Percentiles rank a stretch among this genome's conserved stretches.
Evolutionary conservation across 2,888 invertebrate genomes (phyloP).

Genomic region (Pseudanteris insignis): DNA sequence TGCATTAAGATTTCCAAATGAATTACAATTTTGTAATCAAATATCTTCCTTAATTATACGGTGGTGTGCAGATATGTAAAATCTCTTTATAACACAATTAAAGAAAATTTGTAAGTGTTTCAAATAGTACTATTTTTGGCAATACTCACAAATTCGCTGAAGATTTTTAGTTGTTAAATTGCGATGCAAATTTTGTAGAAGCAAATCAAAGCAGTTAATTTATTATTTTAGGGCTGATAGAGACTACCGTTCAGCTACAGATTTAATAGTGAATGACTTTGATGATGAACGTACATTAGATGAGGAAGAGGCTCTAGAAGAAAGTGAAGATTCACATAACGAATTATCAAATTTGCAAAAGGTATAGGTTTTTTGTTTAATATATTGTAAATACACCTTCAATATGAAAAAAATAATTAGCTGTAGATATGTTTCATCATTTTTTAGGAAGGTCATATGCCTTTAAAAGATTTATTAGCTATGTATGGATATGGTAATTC

Average conservation of each 20-base stretch:
- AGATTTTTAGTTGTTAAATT: too few species aligned
- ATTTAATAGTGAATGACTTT: slow-evolving; percentile 97
- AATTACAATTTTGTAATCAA: too few species aligned
- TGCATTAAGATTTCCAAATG: too few species aligned
- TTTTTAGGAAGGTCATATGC: slow-evolving; percentile 90
- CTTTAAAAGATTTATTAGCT: slow-evolving; percentile 89
- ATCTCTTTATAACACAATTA: too few species aligned
- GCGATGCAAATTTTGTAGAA: too few species aligned
- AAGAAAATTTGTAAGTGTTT: too few species aligned
- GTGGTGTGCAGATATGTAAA: too few species aligned
- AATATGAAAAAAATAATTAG: neutral
- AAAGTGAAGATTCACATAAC: slow-evolving; percentile 86
- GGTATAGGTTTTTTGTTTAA: slow-evolving; percentile 62
- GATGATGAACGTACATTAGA: slow-evolving; percentile 97
- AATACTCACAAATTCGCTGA: too few species aligned
- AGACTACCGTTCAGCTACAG: slow-evolving; percentile 85
- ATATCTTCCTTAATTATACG: too few species aligned
- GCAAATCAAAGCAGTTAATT: too few species aligned
- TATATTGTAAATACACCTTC: neutral
- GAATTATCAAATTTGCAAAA: slow-evolving; percentile 89
- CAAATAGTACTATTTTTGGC: too few species aligned
- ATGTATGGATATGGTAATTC: slow-evolving; percentile 80
- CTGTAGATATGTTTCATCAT: too few species aligned
- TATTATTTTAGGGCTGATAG: slow-evolving; percentile 65
- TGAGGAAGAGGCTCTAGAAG: slow-evolving; percentile 95